Evolutionary conservation across 2,113 vertebrate species (phyloP).

Genomic region (Butastur rufipennis): DNA sequence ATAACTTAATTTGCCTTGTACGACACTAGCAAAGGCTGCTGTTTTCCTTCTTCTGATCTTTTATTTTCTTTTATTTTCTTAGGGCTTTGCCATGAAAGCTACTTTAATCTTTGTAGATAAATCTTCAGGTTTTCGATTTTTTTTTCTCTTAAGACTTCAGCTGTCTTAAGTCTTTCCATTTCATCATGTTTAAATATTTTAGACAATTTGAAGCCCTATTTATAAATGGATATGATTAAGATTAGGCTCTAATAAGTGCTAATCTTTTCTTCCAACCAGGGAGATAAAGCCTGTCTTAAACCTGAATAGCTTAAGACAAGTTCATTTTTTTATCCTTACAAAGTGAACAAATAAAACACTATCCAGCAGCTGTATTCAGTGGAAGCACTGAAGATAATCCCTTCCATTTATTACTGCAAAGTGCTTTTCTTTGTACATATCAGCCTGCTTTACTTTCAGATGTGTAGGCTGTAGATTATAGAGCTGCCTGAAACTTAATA

Average conservation of each 20-base stretch:
- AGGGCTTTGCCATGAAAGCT: background rate
- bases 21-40: background rate
- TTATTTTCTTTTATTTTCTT: background rate
- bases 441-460: background rate
- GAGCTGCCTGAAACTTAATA: background rate
- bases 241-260: slow-evolving; percentile 43
- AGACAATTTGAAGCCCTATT: slow-evolving; percentile 23
- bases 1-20: slow-evolving; percentile 7
- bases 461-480: background rate
- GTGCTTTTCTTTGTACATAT: background rate
- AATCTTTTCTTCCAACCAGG: slow-evolving; percentile 32
- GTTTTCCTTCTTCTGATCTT: background rate
- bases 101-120: slow-evolving; percentile 9
- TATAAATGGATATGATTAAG: slow-evolving; percentile 55
- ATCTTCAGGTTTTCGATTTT: background rate
- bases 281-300: slow-evolving; percentile 14
- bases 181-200: slow-evolving; percentile 20
- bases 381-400: slow-evolving; percentile 22
- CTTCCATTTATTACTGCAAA: slow-evolving; percentile 9
- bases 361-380: slow-evolving; percentile 19
- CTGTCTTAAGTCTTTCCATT: slow-evolving; percentile 10
- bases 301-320: slow-evolving; percentile 6
- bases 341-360: slow-evolving; percentile 38
- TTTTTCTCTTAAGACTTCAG: background rate
- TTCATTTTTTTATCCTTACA: background rate